Evolutionary conservation across 1,140 invertebrate species (phyloP).

Genomic region (Ceratosolen solmsi): DNA sequence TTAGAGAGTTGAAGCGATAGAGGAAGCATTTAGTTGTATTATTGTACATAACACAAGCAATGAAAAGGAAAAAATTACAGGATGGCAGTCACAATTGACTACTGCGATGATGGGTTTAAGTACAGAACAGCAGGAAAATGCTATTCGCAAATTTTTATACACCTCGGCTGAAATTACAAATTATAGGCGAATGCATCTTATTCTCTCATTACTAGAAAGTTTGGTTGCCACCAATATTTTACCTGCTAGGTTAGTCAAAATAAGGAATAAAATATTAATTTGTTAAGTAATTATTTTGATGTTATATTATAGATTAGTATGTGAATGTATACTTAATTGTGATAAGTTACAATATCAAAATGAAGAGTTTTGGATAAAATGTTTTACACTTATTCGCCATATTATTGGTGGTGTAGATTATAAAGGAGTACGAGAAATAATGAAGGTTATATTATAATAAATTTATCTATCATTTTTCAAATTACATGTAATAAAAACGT

Average conservation of each 20-base stretch:
- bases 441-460: constrained; percentile 81
- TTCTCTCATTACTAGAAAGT: constrained; percentile 82
- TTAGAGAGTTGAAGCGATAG: constrained; percentile 86
- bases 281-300: constrained; percentile 28
- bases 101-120: constrained; percentile 73
- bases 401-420: constrained; percentile 95
- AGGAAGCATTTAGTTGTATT: constrained; percentile 90
- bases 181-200: constrained; percentile 80
- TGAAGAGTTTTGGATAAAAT: constrained; percentile 89
- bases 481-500: constrained; percentile 18
- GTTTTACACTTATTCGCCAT: constrained; percentile 88
- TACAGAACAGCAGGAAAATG: constrained; percentile 81
- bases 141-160: constrained; percentile 81
- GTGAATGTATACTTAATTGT: constrained; percentile 86
- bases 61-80: constrained; percentile 78
- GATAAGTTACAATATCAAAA: constrained; percentile 86
- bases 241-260: constrained; percentile 75
- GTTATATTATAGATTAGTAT: constrained; percentile 80
- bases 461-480: constrained; percentile 68
- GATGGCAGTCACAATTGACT: constrained; percentile 79
- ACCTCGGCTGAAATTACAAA: constrained; percentile 82
- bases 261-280: not conserved
- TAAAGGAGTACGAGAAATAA: constrained; percentile 93
- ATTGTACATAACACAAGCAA: constrained; percentile 82
- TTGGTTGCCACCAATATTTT: constrained; percentile 80